Evolutionary conservation across 2,888 invertebrate species (phyloP).

Genomic region (Drosophila kanekoi): DNA sequence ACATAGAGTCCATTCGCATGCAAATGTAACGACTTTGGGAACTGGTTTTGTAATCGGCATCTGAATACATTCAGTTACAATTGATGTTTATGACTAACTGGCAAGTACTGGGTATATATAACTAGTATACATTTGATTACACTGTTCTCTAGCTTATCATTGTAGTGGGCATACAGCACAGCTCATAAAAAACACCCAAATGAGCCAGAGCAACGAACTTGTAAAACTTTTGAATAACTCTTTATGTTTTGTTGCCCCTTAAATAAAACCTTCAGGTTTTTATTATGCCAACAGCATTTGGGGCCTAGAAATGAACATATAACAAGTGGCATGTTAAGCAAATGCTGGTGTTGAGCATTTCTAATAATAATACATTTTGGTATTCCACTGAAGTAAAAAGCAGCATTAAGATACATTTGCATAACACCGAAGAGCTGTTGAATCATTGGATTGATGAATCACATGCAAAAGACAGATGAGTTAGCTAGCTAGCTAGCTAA

Average conservation of each 20-base stretch:
- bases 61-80: conserved; percentile 13
- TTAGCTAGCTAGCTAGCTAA: neutral
- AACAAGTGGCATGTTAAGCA: conserved; percentile 66
- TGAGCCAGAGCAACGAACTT: conserved; percentile 67
- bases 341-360: conserved; percentile 17
- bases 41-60: conserved; percentile 43
- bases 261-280: conserved; percentile 13
- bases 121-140: conserved; percentile 10
- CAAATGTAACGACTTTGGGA: conserved; percentile 41
- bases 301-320: conserved; percentile 33
- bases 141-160: conserved; percentile 4
- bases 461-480: neutral
- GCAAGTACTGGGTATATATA: conserved; percentile 3
- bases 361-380: conserved; percentile 44
- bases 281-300: conserved; percentile 49
- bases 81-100: conserved; percentile 36
- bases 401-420: conserved; percentile 22
- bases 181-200: conserved; percentile 8
- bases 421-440: conserved; percentile 23
- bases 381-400: conserved; percentile 32
- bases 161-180: conserved; percentile 1
- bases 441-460: conserved; percentile 31
- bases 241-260: conserved; percentile 4
- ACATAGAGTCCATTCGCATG: conserved; percentile 45
- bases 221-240: conserved; percentile 42